phyloP scores from a whole-genome alignment of 1,140 invertebrate genomes.

The Branchinecta lynchi region DNA sequence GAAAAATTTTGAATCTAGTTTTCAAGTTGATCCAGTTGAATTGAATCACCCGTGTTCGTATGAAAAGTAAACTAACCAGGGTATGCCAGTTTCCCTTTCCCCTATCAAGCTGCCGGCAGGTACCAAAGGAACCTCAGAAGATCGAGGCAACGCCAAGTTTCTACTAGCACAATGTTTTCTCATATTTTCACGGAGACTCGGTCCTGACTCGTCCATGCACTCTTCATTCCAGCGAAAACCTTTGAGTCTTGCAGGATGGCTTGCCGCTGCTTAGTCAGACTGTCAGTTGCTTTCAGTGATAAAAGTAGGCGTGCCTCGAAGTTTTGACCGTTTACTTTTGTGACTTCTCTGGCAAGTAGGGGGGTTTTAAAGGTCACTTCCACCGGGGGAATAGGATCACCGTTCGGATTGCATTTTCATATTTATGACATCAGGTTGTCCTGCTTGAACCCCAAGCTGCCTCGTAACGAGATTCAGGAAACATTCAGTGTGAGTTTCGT shows the following conservation, averaged over 20 bases:
- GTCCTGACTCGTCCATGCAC: not conserved
- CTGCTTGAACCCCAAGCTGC: constrained; percentile 8
- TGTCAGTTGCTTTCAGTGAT: no score
- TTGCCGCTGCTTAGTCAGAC: not conserved
- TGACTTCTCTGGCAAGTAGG: no score
- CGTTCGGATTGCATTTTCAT: not conserved
- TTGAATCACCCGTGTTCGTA: not conserved
- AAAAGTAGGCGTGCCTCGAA: no score
- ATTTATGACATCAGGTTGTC: constrained; percentile 1
- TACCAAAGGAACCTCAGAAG: no score
- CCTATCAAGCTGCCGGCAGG: constrained; percentile 2
- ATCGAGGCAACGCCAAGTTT: constrained; percentile 4
- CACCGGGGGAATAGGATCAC: constrained; percentile 2
- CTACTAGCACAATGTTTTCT: not conserved
- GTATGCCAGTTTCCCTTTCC: no score
- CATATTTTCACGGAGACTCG: not conserved
- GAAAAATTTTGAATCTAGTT: constrained; percentile 6
- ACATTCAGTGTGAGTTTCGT: not conserved
- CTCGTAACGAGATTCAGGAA: constrained; percentile 4
- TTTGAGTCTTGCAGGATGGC: not conserved
- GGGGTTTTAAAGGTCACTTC: no score
- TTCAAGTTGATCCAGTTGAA: not conserved
- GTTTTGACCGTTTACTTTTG: no score
- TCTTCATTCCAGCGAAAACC: not conserved
- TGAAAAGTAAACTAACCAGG: no score